These are phyloP conservation scores for Gasterosteus aculeatus DNA, from an alignment of 2,113 vertebrate species.

Conservation along the genomic window DNA sequence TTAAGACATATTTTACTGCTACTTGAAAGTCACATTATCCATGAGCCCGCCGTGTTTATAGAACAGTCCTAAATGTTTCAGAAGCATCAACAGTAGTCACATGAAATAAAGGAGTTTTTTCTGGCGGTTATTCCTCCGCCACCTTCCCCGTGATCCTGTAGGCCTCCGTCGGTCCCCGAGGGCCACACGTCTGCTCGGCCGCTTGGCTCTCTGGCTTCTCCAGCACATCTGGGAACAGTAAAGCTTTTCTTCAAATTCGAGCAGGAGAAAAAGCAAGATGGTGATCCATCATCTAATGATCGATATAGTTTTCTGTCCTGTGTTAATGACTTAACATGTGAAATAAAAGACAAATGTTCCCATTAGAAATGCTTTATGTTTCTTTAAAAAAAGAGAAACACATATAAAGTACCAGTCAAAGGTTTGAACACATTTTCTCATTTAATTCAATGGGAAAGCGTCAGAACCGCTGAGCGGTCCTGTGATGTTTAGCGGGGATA, in stretches of 20 bases:
- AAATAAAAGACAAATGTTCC: neutral
- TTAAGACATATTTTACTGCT: neutral
- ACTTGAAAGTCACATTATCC: neutral
- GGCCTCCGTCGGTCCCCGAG: conserved; percentile 31
- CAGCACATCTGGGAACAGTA: conserved; percentile 10
- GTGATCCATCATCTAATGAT: neutral
- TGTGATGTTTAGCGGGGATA: neutral
- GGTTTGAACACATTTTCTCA: no score
- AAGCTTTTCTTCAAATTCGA: neutral
- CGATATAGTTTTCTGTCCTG: neutral
- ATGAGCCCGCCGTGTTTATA: neutral
- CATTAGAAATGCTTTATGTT: neutral
- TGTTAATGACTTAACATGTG: neutral
- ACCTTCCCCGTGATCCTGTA: conserved; percentile 53
- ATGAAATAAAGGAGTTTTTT: neutral
- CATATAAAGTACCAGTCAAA: no score
- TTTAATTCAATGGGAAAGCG: no score
- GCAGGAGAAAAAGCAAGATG: neutral
- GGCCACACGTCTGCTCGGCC: conserved; percentile 13
- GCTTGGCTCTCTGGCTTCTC: conserved; percentile 34
- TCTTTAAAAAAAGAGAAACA: no score
- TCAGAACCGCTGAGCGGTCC: no score
- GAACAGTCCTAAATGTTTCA: no score
- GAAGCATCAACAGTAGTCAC: neutral
- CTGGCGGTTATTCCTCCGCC: conserved; percentile 30